Conservation (phyloP, 2,888 invertebrate species). For the Heterodera filipjevi region DNA sequence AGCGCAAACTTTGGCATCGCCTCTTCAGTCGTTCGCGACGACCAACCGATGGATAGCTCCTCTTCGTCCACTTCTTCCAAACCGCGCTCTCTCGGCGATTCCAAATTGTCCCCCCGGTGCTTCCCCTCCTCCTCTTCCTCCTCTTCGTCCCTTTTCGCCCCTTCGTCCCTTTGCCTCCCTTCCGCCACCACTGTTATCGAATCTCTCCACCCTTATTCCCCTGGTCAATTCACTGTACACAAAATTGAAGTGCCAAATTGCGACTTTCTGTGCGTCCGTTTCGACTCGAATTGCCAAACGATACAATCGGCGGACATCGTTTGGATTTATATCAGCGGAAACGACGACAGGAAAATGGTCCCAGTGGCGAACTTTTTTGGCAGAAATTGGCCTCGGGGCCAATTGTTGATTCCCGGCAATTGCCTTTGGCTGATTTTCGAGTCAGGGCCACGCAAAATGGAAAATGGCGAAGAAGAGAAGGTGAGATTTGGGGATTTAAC, state of each 20-base stretch:
- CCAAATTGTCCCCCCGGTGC: neutral
- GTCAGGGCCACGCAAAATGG: constrained; percentile 73
- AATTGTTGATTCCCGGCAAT: constrained; percentile 70
- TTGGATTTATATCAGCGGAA: constrained; percentile 8
- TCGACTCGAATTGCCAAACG: constrained; percentile 87
- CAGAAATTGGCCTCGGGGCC: constrained; percentile 78
- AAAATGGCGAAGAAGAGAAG: neutral
- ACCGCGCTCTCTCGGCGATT: neutral
- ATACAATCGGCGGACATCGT: constrained; percentile 67
- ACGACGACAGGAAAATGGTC: neutral
- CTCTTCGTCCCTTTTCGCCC: neutral
- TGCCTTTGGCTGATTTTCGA: constrained; percentile 92
- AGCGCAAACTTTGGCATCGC: neutral
- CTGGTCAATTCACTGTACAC: constrained; percentile 67
- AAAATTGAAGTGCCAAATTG: constrained; percentile 9
- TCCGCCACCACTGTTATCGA: constrained; percentile 69
- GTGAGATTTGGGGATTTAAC: neutral
- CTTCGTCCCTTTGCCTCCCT: neutral
- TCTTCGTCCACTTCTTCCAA: neutral
- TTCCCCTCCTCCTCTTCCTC: neutral
- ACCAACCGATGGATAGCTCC: neutral
- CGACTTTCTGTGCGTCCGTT: constrained; percentile 89
- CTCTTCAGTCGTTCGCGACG: no score
- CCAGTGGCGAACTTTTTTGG: neutral
- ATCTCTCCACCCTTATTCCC: constrained; percentile 94